Percentiles rank a stretch among this genome's conserved stretches.
Conservation (phyloP, 2,797 vertebrate genomes). For the Agapornis canus region DNA sequence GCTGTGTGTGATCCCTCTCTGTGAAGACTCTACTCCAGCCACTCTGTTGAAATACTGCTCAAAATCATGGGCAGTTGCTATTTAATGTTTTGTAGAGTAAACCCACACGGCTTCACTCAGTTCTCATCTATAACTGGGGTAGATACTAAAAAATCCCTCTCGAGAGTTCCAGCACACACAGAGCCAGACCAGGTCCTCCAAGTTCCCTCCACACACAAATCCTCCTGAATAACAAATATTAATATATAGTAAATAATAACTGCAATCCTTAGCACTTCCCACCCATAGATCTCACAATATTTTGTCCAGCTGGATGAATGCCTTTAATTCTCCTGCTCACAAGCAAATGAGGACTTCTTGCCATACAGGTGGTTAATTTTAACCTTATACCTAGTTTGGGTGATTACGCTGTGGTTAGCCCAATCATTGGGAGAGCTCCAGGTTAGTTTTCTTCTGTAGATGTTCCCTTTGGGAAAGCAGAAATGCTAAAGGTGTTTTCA, state of each 20-base stretch:
- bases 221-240: conserved; percentile 26
- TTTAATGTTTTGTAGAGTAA: conserved; percentile 7
- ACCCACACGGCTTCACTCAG: conserved; percentile 47
- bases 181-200: conserved; percentile 32
- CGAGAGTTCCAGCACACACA: not conserved
- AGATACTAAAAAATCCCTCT: conserved; percentile 38
- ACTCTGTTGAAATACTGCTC: not conserved
- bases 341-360: conserved; percentile 25
- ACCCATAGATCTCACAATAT: not conserved
- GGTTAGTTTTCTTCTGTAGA: not conserved
- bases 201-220: not conserved
- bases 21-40: not conserved
- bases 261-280: conserved; percentile 12
- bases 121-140: conserved; percentile 35
- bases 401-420: not conserved
- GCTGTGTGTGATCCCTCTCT: not conserved
- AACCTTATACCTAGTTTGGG: not conserved
- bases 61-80: not conserved
- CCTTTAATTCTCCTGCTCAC: not conserved
- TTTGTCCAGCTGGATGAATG: not conserved
- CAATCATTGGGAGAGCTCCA: not conserved
- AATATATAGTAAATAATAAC: conserved; percentile 47
- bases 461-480: not conserved
- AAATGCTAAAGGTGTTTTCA: not conserved
- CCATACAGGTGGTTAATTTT: not conserved